Conservation (phyloP, 2,888 invertebrate species). For the Agrotis puta region DNA sequence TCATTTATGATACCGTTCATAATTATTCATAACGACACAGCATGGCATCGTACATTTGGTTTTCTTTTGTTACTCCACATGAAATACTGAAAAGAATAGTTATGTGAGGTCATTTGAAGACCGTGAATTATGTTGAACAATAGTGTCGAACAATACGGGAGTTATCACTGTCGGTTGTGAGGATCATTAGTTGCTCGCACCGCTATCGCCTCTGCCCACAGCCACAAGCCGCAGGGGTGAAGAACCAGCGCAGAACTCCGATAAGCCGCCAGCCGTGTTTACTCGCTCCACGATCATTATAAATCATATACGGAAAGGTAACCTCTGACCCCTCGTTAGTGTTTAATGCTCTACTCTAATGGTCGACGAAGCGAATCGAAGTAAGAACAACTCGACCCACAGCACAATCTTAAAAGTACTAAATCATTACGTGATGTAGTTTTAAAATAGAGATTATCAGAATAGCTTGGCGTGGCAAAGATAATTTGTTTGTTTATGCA, state of each 20-base stretch:
- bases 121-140: constrained; percentile 39
- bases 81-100: constrained; percentile 18
- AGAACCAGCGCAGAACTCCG: constrained; percentile 78
- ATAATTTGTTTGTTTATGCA: constrained; percentile 48
- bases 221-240: constrained; percentile 76
- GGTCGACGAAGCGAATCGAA: constrained; percentile 56
- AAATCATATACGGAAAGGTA: constrained; percentile 82
- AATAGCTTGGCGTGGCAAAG: constrained; percentile 22
- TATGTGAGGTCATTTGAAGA: constrained; percentile 27
- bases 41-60: constrained; percentile 26
- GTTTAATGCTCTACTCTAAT: constrained; percentile 71
- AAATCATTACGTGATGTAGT: constrained; percentile 55
- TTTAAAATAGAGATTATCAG: constrained; percentile 52
- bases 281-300: constrained; percentile 81
- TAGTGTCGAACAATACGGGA: constrained; percentile 41
- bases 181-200: constrained; percentile 64
- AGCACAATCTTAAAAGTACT: constrained; percentile 54
- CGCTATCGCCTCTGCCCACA: constrained; percentile 27
- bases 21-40: constrained; percentile 55
- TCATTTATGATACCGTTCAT: constrained; percentile 61
- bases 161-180: constrained; percentile 26
- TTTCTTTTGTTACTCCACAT: constrained; percentile 37
- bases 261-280: constrained; percentile 83
- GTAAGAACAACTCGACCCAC: constrained; percentile 34
- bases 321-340: constrained; percentile 84